Evolutionary conservation across 2,888 invertebrate species (phyloP).

Genomic region (Gryllus longicercus): DNA sequence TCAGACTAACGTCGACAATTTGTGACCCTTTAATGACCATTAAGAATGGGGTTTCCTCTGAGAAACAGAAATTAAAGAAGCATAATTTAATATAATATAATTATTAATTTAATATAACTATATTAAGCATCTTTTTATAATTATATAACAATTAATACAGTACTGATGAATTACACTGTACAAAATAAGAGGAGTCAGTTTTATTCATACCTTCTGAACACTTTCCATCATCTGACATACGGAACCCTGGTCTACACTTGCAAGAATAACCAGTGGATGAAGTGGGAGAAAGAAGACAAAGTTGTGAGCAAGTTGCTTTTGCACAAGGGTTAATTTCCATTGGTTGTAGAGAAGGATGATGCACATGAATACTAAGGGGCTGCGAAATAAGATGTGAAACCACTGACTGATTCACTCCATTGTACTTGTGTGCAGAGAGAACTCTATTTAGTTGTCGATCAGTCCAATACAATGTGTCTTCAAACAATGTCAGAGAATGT

Average conservation of each 20-base stretch:
- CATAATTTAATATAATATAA: no score
- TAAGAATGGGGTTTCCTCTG: slow-evolving; percentile 81
- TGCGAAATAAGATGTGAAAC: slow-evolving; percentile 92
- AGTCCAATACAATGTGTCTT: slow-evolving; percentile 95
- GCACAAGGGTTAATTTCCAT: slow-evolving; percentile 69
- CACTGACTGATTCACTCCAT: slow-evolving; percentile 86
- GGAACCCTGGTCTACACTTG: slow-evolving; percentile 86
- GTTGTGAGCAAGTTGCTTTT: slow-evolving; percentile 73
- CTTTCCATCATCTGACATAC: slow-evolving; percentile 59
- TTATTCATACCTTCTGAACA: slow-evolving; percentile 59
- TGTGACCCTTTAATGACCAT: slow-evolving; percentile 88
- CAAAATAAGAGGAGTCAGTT: background rate
- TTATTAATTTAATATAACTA: background rate
- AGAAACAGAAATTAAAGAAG: background rate
- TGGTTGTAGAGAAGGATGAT: slow-evolving; percentile 92
- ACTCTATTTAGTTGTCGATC: slow-evolving; percentile 90
- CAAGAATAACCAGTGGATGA: slow-evolving; percentile 71
- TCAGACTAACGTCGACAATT: slow-evolving; percentile 78
- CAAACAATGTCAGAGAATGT: slow-evolving; percentile 90
- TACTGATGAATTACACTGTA: no score
- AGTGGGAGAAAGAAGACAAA: slow-evolving; percentile 85
- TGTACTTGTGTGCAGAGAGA: slow-evolving; percentile 86
- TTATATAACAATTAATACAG: background rate
- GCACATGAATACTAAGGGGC: slow-evolving; percentile 91
- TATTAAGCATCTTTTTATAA: background rate